A percentile compares a stretch with the other conserved stretches of the same genome.
Evolutionary conservation across 1,140 invertebrate species (phyloP).

Genomic region (Metaphire vulgaris): DNA sequence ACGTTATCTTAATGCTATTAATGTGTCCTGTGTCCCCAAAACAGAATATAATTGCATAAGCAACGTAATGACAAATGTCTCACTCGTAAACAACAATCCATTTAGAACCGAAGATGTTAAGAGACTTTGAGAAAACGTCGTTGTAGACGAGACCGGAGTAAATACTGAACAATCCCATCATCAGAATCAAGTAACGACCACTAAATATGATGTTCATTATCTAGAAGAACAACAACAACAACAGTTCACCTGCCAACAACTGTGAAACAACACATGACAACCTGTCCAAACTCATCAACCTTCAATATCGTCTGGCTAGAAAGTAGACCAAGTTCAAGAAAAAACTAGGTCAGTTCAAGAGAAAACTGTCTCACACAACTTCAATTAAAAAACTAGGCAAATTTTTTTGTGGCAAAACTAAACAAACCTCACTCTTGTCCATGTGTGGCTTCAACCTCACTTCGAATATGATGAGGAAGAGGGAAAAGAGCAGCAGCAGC

Average conservation of each 20-base stretch:
- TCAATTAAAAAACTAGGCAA: too few relatives aligned
- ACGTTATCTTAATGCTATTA: too few relatives aligned
- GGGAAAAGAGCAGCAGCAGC: constrained; percentile 59
- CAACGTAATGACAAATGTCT: too few relatives aligned
- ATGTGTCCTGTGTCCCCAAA: too few relatives aligned
- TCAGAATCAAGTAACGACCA: constrained; percentile 90
- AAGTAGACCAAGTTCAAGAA: too few relatives aligned
- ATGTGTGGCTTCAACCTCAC: constrained; percentile 45
- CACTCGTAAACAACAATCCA: constrained; percentile 59
- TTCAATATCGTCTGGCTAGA: too few relatives aligned
- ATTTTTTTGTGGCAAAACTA: too few relatives aligned
- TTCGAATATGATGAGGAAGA: constrained; percentile 59
- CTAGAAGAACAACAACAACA: constrained; percentile 30
- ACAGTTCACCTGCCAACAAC: not conserved
- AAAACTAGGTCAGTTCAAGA: too few relatives aligned
- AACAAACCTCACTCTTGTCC: constrained; percentile 37
- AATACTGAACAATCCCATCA: constrained; percentile 97
- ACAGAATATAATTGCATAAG: too few relatives aligned
- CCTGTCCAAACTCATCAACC: too few relatives aligned
- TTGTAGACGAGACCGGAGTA: constrained; percentile 98
- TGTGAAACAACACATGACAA: not conserved
- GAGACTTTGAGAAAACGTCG: constrained; percentile 89
- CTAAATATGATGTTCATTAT: constrained; percentile 89
- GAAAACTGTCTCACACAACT: too few relatives aligned
- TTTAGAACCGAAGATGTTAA: constrained; percentile 83